These are phyloP conservation scores for Caretta caretta DNA, from an alignment of 2,113 vertebrate species.

Conservation along the genomic window DNA sequence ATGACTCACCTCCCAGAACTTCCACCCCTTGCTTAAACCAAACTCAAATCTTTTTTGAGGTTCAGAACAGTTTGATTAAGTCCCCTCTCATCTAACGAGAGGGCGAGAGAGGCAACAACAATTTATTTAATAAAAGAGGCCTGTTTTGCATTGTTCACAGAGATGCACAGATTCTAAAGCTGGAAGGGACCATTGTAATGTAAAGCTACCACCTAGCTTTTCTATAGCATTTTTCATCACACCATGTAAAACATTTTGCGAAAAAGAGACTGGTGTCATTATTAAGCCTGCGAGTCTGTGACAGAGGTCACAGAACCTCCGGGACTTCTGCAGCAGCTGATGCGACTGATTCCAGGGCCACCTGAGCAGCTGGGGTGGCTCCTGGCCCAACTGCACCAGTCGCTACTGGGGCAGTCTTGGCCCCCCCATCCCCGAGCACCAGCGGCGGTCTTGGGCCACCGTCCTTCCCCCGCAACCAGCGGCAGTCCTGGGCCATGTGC, in stretches of 20 bases:
- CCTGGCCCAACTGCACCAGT: no score
- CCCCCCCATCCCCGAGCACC: no score
- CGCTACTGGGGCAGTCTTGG: no score
- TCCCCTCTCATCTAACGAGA: not conserved
- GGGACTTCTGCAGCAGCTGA: no score
- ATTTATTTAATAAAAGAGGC: conserved; percentile 22
- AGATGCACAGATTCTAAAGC: conserved; percentile 2
- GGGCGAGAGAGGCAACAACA: not conserved
- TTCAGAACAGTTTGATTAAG: conserved; percentile 29
- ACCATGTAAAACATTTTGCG: conserved; percentile 1
- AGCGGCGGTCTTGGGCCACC: no score
- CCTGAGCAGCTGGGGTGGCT: no score
- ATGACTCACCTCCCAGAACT: not conserved
- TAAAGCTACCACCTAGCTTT: not conserved
- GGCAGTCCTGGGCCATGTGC: no score
- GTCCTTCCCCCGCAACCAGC: no score
- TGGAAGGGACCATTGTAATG: conserved; percentile 2
- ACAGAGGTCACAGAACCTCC: no score
- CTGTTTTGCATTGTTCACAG: not conserved
- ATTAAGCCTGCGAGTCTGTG: no score
- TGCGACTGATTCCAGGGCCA: no score
- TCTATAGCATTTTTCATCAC: conserved; percentile 9
- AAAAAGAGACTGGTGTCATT: not conserved
- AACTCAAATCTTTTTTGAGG: not conserved
- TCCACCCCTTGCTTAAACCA: not conserved